Evolutionary conservation across 2,113 vertebrate species (phyloP), one percentile per base, ranked within the genome.

Genomic region (Lampris megalopsis): DNA sequence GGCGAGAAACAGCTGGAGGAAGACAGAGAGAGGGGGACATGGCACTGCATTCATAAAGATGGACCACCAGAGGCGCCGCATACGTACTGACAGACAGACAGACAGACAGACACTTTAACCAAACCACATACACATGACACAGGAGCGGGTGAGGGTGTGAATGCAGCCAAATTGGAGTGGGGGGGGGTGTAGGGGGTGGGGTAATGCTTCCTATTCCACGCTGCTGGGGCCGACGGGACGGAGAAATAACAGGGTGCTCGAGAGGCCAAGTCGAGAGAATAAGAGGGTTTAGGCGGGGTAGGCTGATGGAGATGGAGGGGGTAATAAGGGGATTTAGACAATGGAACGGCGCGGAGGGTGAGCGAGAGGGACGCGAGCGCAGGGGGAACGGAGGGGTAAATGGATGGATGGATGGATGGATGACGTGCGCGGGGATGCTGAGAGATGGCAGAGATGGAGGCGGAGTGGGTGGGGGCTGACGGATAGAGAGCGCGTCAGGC

Each of bases 251-350:
- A 89, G 80, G 82, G 80, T 38, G 70, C 68, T 57, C 71, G 63
- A 81, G 82, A 68, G 83, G 81, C 75, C 13, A 67, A 76, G 63
- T 62, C 68, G 71, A 63, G 63, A 67, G 71, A 75, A 84, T 86
- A 63, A 90, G 87, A 81, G 80, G 82, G 86, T 90, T 85, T 77
- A 83, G 76, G 75, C 68, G 71, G 85, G 81, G 81, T 74, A 87
- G 84, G 66, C 63, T 74, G 79, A 80, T 77, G 35, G 87, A 90
- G 90, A 88, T 77, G 62, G 82, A 87, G 87, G 81, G 60, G 40
- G 71, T 83, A 81, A n/a, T n/a, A n/a, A n/a, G n/a, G n/a, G n/a
- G n/a, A n/a, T n/a, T n/a, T n/a, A n/a, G n/a, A n/a, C n/a, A n/a
- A n/a, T n/a, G n/a, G n/a, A n/a, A n/a, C n/a, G n/a, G n/a, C n/a